phyloP scores from a whole-genome alignment of 2,113 vertebrate species.

The Rattus rattus region DNA sequence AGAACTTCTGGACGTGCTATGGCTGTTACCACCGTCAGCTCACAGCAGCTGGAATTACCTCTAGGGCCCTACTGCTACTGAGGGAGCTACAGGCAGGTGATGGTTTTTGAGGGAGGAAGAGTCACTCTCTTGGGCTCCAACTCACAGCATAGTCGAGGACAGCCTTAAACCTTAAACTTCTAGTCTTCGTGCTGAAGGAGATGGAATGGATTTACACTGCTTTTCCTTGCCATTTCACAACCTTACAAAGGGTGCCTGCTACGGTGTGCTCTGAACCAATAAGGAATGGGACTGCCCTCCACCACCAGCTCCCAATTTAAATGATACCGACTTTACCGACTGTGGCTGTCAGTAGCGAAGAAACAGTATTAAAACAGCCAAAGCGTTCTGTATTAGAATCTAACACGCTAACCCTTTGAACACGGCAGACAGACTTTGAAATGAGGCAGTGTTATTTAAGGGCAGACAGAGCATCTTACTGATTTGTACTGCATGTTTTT shows the following conservation, averaged over 20 bases:
- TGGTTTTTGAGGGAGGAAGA: background rate
- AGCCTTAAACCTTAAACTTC: background rate
- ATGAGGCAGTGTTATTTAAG: background rate
- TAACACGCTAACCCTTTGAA: slow-evolving; percentile 27
- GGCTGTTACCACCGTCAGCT: background rate
- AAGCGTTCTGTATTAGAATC: background rate
- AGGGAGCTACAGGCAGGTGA: background rate
- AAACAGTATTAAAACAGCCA: slow-evolving; percentile 31
- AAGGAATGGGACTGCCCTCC: background rate
- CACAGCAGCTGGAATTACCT: background rate
- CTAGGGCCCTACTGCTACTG: background rate
- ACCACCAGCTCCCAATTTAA: background rate
- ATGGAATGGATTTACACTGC: background rate
- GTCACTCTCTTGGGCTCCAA: background rate
- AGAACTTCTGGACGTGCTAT: background rate
- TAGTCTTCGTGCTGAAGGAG: background rate
- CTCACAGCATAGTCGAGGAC: background rate
- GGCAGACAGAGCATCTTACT: slow-evolving; percentile 77
- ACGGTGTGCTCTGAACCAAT: background rate
- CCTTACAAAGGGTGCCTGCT: background rate
- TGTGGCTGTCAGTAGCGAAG: background rate
- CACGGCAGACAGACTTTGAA: background rate
- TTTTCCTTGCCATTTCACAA: background rate
- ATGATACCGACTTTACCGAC: background rate
- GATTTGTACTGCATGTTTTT: slow-evolving; percentile 77